Percentiles rank a stretch among this genome's conserved stretches.
Evolutionary conservation across 2,113 vertebrate species (phyloP).

Genomic region (Odocoileus virginianus): DNA sequence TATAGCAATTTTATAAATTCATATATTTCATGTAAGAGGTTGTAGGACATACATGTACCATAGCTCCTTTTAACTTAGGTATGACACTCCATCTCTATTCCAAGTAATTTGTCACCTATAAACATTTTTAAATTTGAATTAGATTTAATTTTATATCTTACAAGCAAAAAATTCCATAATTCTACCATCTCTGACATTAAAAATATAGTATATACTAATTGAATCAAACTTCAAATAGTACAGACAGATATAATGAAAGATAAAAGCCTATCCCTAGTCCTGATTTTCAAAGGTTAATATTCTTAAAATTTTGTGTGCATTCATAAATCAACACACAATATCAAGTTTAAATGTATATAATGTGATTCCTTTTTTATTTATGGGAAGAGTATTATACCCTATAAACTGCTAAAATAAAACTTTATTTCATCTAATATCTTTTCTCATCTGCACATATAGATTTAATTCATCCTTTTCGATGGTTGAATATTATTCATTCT

Average conservation of each 20-base stretch:
- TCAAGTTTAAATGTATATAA: neutral
- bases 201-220: neutral
- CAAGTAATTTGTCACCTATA: neutral
- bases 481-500: neutral
- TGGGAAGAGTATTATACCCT: neutral
- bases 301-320: neutral
- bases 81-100: neutral
- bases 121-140: neutral
- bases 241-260: neutral
- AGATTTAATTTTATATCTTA: neutral
- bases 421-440: neutral
- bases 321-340: neutral
- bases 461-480: neutral
- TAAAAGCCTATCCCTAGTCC: neutral
- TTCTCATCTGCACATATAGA: neutral
- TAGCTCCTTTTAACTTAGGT: neutral
- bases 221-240: neutral
- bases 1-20: neutral
- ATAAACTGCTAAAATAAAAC: neutral
- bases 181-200: neutral
- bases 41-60: neutral
- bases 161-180: neutral
- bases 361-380: neutral
- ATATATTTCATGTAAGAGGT: neutral
- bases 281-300: neutral